Evolutionary conservation across 2,888 invertebrate species (phyloP), one percentile per base, ranked within the genome.

Genomic region (Spilarctia lutea): DNA sequence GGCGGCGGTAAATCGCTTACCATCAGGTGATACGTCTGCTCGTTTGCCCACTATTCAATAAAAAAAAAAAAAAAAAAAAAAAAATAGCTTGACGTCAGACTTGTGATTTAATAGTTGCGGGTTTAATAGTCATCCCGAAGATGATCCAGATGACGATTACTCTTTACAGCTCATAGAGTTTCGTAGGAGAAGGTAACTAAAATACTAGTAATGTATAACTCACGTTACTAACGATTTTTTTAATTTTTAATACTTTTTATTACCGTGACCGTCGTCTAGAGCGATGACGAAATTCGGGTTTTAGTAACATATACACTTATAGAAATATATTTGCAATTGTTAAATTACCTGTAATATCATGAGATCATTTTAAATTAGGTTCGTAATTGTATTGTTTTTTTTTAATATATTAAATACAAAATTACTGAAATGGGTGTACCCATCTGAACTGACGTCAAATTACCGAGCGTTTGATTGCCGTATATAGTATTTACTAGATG

Each of bases 351-450:
- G 30, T 30, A 30, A 30, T 63, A 30, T 30, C 30, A 63, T 63
- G 63, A 63, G 63, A 63, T 63, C 63, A 63, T 63, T 30, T 63
- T 30, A 63, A 63, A 63, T 30, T 63, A 30, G 16, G 27, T 60
- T 60, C 13, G 60, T 60, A 60, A 60, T 60, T 60, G 60, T 60
- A 60, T 60, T 60, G n/a, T 60, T 27, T 60, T 60, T 56, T n/a
- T 13, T 60, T n/a, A n/a, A 16, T 27, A 27, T 60, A 8, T 56
- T 56, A n/a, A 6, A 52, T 24, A 52, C 52, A 27, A 63, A 63
- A 63, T 63, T 30, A 63, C 63, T 11, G 3, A 63, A 30, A 63
- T 63, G 63, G 30, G 63, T 60, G 63, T 18, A 30, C 63, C 30
- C 27, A 52, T 52, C 30, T 18, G 60, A 60, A 16, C 60, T 63